Evolutionary conservation across 2,113 vertebrate genomes (phyloP), one percentile per base, ranked within the genome.

Genomic region (Megaceryle torquata): DNA sequence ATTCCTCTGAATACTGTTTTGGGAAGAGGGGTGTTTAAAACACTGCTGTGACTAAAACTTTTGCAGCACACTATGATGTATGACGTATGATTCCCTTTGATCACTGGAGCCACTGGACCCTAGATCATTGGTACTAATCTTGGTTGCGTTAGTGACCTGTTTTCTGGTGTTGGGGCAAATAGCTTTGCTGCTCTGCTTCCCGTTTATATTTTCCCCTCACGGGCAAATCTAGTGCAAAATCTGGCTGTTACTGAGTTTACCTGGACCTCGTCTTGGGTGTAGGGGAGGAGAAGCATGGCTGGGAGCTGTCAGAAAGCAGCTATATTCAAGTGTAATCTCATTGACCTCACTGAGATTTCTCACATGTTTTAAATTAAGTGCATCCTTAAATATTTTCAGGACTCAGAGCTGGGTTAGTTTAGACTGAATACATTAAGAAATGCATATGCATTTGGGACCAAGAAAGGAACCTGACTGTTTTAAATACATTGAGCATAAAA

Each of bases 291-390:
- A 79, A 29, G 25, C 20, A 20, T 60, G 64, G n/a, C 43, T 88
- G 29, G 51, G 56, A 56, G 61, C 48, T 86, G 46, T 41, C 60
- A 69, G 68, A 84, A 77, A 84, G 46, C 51, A 70, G 37, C 46
- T 82, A 65, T 33, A 28, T 79, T 86, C 69, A 75, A 35, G 26
- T 3, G 0, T 46, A 60, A 77, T 88, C 79, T 22, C 26, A 24
- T 24, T 94, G 89, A 80, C 87, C 75, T 95, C 63, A 9, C 61
- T 61, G 88, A 83, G 82, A 24, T 68, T 83, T 56, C 37, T 91
- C 94, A 91, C 15, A 10, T 94, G 87, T 87, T 94, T 89, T 70
- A 77, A 70, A 95, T 95, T 89, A 88, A 89, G 79, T 24, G 12
- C 2, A 2, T 87, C 85, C 59, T 91, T 96, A 74, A 93, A 72